Evolutionary conservation across 2,113 vertebrate genomes (phyloP).

Genomic region (Beaufortia kweichowensis): DNA sequence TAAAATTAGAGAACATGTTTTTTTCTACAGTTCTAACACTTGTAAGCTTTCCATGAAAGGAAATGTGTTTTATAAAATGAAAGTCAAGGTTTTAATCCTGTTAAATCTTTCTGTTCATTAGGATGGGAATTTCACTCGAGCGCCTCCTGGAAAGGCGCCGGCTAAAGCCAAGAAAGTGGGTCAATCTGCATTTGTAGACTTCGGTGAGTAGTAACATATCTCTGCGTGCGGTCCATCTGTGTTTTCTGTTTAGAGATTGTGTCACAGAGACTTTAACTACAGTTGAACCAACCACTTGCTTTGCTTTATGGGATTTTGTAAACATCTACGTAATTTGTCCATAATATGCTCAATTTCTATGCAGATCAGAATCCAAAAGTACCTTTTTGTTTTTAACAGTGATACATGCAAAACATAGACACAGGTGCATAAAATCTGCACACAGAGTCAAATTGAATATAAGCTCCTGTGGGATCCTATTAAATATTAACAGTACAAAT

Average conservation of each 20-base stretch:
- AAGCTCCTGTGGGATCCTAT: slow-evolving; percentile 56
- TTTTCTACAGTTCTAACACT: slow-evolving; percentile 12
- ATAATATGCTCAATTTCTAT: background rate
- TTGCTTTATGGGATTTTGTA: background rate
- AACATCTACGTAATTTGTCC: background rate
- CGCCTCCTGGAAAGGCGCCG: slow-evolving; percentile 52
- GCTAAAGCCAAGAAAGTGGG: slow-evolving; percentile 69
- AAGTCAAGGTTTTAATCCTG: background rate
- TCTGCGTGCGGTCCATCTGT: background rate
- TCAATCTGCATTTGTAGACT: slow-evolving; percentile 93
- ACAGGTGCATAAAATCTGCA: slow-evolving; percentile 55
- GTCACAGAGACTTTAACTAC: background rate
- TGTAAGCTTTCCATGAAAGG: slow-evolving; percentile 7
- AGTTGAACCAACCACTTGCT: background rate
- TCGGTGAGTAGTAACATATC: slow-evolving; percentile 80
- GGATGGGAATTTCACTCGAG: slow-evolving; percentile 85
- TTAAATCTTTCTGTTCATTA: slow-evolving; percentile 60
- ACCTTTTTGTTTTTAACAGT: background rate
- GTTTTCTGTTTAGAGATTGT: background rate
- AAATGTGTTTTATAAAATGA: background rate
- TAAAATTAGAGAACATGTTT: slow-evolving; percentile 6
- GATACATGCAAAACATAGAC: slow-evolving; percentile 34
- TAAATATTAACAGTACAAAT: slow-evolving; percentile 72
- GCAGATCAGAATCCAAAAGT: slow-evolving; percentile 13
- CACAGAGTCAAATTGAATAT: slow-evolving; percentile 64